Percentiles rank a stretch among this genome's conserved stretches.
These are phyloP conservation scores for Macrochelys suwanniensis DNA, from an alignment of 2,797 vertebrate species.

Conservation along the genomic window DNA sequence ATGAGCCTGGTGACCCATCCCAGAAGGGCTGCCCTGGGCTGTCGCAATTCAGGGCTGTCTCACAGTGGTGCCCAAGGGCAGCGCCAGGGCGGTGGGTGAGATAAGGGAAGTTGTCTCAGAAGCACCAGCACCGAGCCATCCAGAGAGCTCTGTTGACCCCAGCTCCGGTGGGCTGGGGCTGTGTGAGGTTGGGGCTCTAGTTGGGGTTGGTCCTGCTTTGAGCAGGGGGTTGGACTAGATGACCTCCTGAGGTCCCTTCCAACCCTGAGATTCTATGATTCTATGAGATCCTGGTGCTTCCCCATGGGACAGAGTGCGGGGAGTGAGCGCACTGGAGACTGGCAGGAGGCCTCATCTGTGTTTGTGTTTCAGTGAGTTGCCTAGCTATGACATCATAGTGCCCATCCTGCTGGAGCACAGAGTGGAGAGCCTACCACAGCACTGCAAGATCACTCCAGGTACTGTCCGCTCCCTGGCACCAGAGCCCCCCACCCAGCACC, in stretches of 20 bases:
- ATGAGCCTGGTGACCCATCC: background rate
- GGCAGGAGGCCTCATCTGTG: background rate
- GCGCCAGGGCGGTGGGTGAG: background rate
- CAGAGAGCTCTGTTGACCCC: background rate
- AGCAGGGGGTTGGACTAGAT: too few species aligned
- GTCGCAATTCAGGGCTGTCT: background rate
- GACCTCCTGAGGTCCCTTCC: too few species aligned
- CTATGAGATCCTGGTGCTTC: background rate
- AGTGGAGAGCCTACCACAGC: constrained; percentile 89
- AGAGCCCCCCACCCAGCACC: background rate
- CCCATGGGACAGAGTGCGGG: background rate
- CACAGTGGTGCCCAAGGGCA: background rate
- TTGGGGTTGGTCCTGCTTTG: too few species aligned
- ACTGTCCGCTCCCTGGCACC: background rate
- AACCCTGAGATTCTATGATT: too few species aligned
- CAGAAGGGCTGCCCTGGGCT: background rate
- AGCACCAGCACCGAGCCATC: background rate
- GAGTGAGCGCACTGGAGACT: background rate
- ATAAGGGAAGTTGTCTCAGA: background rate
- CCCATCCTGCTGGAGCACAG: constrained; percentile 89
- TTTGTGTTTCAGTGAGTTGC: constrained; percentile 87
- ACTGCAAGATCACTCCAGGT: constrained; percentile 94
- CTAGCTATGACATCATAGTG: constrained; percentile 90
- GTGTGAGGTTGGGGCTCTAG: too few species aligned
- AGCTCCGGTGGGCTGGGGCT: background rate